Base-by-base conservation (phyloP, 2,113 vertebrate species). In the Promerops cafer region DNA sequence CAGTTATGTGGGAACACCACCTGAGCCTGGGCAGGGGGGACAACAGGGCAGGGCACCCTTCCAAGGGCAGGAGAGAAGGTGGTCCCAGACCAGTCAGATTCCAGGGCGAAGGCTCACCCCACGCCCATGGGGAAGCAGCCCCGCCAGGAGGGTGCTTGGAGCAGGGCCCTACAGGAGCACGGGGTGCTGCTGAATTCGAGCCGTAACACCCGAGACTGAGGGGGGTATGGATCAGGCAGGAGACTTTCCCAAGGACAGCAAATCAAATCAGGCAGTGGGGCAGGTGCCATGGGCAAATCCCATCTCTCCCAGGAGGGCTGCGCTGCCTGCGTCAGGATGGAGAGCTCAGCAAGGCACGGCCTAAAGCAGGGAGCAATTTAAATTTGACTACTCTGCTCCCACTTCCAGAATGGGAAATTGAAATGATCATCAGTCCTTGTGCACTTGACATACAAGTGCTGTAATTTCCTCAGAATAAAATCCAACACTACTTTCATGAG, bases 341-440 rank as follows among this genome's bases (percentile, higher is more conserved):
- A 50, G 45, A 86, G 65, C 87, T 77, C 89, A 45, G 64, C 10
- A 6, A 82, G 77, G 59, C 15, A 56, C 6, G 26, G 52, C 45
- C 54, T 72, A 61, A 60, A 92, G 66, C 35, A 88, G 47, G 70
- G 85, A 95, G 44, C 83, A 82, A 93, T 95, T 94, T 83, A 79
- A 72, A 92, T 96, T 78, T 91, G 74, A 91, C 96, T 94, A 27
- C 80, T 80, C 44, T 86, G 65, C 37, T 92, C 56, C 66, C 81
- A 54, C 65, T 95, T 91, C 60, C 81, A 82, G n/a, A n/a, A n/a
- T n/a, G n/a, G n/a, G n/a, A n/a, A n/a, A 93, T 96, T 96, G 96
- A 94, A 96, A 94, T 95, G 97, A 97, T 97, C 93, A 94, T 93
- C 92, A 78, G 44, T 95, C 72, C 76, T 87, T 22, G 59, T 68